These are phyloP conservation scores for Gymnoscopelus microlampas DNA, from an alignment of 2,797 vertebrate species.

Conservation along the genomic window DNA sequence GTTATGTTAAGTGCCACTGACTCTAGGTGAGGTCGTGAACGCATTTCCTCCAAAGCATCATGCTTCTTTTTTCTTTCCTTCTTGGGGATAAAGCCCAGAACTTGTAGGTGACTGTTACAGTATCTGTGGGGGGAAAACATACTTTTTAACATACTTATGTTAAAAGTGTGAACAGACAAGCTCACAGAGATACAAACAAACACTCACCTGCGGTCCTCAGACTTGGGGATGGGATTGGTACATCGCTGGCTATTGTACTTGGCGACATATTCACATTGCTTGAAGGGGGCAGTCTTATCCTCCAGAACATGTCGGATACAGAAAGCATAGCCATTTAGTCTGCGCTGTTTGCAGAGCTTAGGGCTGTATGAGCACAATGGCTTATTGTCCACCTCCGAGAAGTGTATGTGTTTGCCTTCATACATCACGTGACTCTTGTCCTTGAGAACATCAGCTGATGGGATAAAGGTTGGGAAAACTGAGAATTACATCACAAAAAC, in stretches of 20 bases:
- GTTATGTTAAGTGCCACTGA: constrained; percentile 97
- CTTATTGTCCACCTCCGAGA: constrained; percentile 99
- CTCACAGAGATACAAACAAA: constrained; percentile 11
- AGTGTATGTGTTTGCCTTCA: constrained; percentile 99
- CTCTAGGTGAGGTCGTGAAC: constrained; percentile 92
- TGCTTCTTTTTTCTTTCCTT: constrained; percentile 99
- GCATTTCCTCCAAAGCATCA: constrained; percentile 93
- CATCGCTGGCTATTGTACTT: constrained; percentile 99
- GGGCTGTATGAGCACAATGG: constrained; percentile 99
- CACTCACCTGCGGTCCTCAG: constrained; percentile 96
- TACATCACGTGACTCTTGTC: constrained; percentile 99
- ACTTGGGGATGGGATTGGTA: constrained; percentile 99
- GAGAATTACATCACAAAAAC: constrained; percentile 45
- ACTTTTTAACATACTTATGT: constrained; percentile 12
- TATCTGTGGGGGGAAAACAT: constrained; percentile 84
- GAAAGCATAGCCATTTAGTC: constrained; percentile 99
- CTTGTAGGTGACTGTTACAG: constrained; percentile 99
- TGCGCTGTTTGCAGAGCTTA: constrained; percentile 99
- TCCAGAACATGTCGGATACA: constrained; percentile 99
- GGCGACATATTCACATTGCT: constrained; percentile 99
- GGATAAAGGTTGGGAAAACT: constrained; percentile 54
- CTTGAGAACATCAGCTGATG: constrained; percentile 99
- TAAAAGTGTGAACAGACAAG: constrained; percentile 3
- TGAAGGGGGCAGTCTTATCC: constrained; percentile 99
- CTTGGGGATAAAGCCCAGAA: constrained; percentile 99